These are phyloP conservation scores for Nothura maculosa DNA, from an alignment of 2,797 vertebrate genomes.

Conservation along the genomic window DNA sequence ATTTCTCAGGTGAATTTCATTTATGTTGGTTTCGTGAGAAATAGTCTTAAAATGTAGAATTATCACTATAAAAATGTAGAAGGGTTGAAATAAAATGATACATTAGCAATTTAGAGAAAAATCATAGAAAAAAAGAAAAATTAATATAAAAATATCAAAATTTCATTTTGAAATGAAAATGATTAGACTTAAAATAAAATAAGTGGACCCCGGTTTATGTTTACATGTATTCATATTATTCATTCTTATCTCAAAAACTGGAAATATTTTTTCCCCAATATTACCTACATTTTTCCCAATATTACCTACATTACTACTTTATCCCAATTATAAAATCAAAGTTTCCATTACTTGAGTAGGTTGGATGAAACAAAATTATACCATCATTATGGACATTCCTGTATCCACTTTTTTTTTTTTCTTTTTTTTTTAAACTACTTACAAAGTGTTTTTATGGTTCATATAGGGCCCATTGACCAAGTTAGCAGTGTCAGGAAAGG, in stretches of 20 bases:
- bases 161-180: background rate
- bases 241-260: fast-evolving
- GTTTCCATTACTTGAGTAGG: background rate
- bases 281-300: background rate
- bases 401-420: background rate
- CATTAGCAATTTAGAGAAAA: background rate
- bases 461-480: background rate
- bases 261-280: background rate
- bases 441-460: background rate
- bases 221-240: background rate
- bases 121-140: background rate
- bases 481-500: background rate
- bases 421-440: background rate
- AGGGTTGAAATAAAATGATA: background rate
- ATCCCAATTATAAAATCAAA: background rate
- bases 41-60: background rate
- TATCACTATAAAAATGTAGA: background rate
- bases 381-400: fast-evolving
- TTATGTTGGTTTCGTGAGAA: background rate
- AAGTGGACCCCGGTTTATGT: fast-evolving
- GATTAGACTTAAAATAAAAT: background rate
- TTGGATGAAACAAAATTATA: background rate
- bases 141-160: background rate
- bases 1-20: background rate
- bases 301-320: fast-evolving